Conservation (phyloP, 2,797 vertebrate species). For the Amblyraja radiata region DNA sequence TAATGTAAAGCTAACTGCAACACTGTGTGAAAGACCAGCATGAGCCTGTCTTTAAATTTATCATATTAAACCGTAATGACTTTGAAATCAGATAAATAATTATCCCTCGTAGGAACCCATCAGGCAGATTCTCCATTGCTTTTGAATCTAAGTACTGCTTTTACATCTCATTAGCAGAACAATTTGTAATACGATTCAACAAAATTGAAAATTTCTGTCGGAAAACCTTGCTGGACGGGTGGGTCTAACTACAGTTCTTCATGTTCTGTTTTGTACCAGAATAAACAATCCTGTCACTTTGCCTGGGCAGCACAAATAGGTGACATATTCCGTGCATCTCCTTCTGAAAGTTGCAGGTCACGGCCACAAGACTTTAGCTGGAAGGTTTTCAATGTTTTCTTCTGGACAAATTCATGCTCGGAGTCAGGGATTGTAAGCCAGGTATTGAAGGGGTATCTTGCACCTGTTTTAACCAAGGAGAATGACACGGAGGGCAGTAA, state of each 20-base stretch:
- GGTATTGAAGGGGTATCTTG: too few relatives aligned
- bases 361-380: background rate
- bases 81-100: conserved; percentile 24
- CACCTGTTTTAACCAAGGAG: too few relatives aligned
- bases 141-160: background rate
- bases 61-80: background rate
- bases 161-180: background rate
- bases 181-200: background rate
- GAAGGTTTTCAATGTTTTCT: background rate
- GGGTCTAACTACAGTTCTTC: background rate
- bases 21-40: background rate
- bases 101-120: background rate
- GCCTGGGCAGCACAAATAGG: too few relatives aligned
- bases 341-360: background rate
- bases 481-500: too few relatives aligned
- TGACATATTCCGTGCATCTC: background rate
- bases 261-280: background rate
- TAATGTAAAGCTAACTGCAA: too few relatives aligned
- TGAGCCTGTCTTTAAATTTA: background rate
- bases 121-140: background rate
- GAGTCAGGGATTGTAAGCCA: too few relatives aligned
- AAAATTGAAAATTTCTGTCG: background rate
- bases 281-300: background rate
- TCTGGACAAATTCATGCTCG: background rate
- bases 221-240: background rate